Percentiles rank a stretch among this genome's conserved stretches.
These are phyloP conservation scores for Hypena proboscidalis DNA, from an alignment of 2,888 invertebrate species.

Conservation along the genomic window DNA sequence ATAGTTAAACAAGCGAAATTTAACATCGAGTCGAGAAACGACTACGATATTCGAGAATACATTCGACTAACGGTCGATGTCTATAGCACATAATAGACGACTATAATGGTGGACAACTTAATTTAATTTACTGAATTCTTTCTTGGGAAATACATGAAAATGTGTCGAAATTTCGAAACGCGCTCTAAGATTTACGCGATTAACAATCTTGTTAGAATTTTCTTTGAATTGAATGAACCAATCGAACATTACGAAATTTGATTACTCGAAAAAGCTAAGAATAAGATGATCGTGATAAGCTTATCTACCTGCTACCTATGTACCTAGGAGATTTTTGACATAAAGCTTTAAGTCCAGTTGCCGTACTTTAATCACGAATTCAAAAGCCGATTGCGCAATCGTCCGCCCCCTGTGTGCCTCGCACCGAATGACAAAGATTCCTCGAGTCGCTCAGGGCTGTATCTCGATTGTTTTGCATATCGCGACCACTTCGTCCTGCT, in stretches of 20 bases:
- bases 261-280: too few species aligned
- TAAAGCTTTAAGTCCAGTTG: too few species aligned
- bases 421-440: slow-evolving; percentile 49
- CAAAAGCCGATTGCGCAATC: slow-evolving; percentile 23
- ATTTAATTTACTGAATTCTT: slow-evolving; percentile 22
- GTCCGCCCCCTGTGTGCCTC: slow-evolving; percentile 41
- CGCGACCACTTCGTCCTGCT: slow-evolving; percentile 63
- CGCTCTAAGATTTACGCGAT: too few species aligned
- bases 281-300: too few species aligned
- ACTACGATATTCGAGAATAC: slow-evolving; percentile 28
- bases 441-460: slow-evolving; percentile 55
- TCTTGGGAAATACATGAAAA: background rate
- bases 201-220: too few species aligned
- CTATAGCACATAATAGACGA: slow-evolving; percentile 16
- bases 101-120: slow-evolving; percentile 19
- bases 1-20: slow-evolving; percentile 56
- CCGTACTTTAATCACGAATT: slow-evolving; percentile 11
- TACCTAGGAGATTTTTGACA: too few species aligned
- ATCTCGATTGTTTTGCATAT: slow-evolving; percentile 83
- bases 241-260: too few species aligned
- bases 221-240: too few species aligned
- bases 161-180: background rate
- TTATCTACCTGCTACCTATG: too few species aligned
- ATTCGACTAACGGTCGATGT: slow-evolving; percentile 37
- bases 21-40: slow-evolving; percentile 50